Conservation (phyloP, 2,888 invertebrate genomes). For the Neoitamus cyanurus region DNA sequence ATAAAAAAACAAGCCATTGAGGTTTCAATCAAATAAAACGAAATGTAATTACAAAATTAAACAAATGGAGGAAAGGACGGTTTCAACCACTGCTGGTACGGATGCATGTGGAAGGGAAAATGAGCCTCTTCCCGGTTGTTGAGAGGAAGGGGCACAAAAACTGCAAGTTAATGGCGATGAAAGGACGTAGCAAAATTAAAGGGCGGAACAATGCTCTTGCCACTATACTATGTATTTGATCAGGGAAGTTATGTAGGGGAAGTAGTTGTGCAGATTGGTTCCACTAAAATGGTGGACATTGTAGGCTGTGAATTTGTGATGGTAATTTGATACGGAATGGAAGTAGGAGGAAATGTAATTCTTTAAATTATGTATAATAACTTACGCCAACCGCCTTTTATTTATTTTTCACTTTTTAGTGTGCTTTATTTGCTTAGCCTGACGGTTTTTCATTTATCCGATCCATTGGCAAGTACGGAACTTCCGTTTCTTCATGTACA, state of each 20-base stretch:
- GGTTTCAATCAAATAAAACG: slow-evolving; percentile 55
- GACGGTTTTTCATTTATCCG: no score
- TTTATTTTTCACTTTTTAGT: no score
- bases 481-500: no score
- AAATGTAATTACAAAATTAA: slow-evolving; percentile 55
- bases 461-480: no score
- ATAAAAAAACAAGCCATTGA: slow-evolving; percentile 51
- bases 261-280: not conserved
- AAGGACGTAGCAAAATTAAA: slow-evolving; percentile 32
- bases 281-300: not conserved
- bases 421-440: no score
- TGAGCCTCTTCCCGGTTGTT: not conserved
- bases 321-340: no score
- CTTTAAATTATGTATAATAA: no score
- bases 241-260: not conserved
- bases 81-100: not conserved
- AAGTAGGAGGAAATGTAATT: no score
- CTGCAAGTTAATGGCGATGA: slow-evolving; percentile 13
- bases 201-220: slow-evolving; percentile 30
- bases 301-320: no score
- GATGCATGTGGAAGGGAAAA: not conserved
- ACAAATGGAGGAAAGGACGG: slow-evolving; percentile 37
- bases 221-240: slow-evolving; percentile 10
- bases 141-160: slow-evolving; percentile 16
- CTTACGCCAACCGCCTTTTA: no score